Evolutionary conservation across 2,113 vertebrate genomes (phyloP), one percentile per base, ranked within the genome.

Genomic region (Coryphaenoides rupestris): DNA sequence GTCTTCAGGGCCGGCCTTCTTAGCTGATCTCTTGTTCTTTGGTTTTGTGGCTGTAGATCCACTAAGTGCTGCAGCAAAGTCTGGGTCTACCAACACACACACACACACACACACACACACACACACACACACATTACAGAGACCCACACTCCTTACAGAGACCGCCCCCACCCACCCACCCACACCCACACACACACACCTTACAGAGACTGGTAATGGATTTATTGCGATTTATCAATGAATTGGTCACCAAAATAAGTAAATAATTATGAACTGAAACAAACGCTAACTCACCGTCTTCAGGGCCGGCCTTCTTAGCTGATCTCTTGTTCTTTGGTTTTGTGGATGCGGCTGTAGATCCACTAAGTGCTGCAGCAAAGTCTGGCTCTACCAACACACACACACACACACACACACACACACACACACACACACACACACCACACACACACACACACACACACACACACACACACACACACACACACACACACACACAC

Each of bases 61-160:
- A 7, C 61, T 70, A 61, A 93, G 75, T 1, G 78, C 91, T 62
- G 90, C 84, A 23, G 83, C 86, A 86, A 94, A 93, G 62, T 76
- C 80, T 19, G 73, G 40, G 45, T 89, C 89, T 14, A 90, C 90
- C 55, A 77, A 40, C 33, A 40, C 33, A 40, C 33, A 40, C 33
- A 40, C 33, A 40, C 33, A 40, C 33, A 40, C 33, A 40, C 33
- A 40, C 33, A 40, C 33, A 40, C 33, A 40, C 33, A 40, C 33
- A 40, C 33, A 33, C 28, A 33, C 28, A 33, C 24, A 40, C 33
- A 40, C 33, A 40, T 10, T 13, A 45, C 40, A 45, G 5, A 45
- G 5, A 45, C 40, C 5, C 40, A 45, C n/a, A 5, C 5, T 13
- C 5, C 40, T 6, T 13, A 45, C 40, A n/a, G n/a, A n/a, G n/a